Evolutionary conservation across 1,140 invertebrate species (phyloP).

Genomic region (Kradibia gibbosae): DNA sequence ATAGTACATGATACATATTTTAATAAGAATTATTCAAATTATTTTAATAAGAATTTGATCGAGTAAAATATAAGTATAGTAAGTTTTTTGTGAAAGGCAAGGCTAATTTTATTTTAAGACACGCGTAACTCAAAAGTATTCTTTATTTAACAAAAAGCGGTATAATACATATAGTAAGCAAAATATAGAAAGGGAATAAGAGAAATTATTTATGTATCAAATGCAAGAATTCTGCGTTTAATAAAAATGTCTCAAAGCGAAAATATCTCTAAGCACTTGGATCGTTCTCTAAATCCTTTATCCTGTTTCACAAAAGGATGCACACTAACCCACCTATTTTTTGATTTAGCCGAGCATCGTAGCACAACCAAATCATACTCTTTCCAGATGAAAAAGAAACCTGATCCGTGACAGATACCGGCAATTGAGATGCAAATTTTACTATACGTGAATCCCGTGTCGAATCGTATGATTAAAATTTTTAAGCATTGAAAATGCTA

Average conservation of each 20-base stretch:
- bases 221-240: background rate
- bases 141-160: too few relatives aligned
- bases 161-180: background rate
- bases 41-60: background rate
- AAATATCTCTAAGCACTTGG: background rate
- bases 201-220: background rate
- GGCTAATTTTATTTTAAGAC: too few relatives aligned
- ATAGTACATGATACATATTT: background rate
- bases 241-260: background rate
- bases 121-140: too few relatives aligned
- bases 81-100: too few relatives aligned
- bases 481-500: background rate
- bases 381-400: constrained; percentile 40
- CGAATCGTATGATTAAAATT: constrained; percentile 12
- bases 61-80: too few relatives aligned
- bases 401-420: constrained; percentile 48
- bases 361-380: background rate
- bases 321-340: constrained; percentile 29
- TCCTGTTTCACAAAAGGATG: constrained; percentile 17
- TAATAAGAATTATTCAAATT: background rate
- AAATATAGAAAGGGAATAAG: background rate
- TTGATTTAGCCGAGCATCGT: background rate
- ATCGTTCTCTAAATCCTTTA: background rate
- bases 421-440: constrained; percentile 36
- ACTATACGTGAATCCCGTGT: background rate